Conservation (phyloP, 2,797 vertebrate species). For the Lutjanus argentimaculatus region DNA sequence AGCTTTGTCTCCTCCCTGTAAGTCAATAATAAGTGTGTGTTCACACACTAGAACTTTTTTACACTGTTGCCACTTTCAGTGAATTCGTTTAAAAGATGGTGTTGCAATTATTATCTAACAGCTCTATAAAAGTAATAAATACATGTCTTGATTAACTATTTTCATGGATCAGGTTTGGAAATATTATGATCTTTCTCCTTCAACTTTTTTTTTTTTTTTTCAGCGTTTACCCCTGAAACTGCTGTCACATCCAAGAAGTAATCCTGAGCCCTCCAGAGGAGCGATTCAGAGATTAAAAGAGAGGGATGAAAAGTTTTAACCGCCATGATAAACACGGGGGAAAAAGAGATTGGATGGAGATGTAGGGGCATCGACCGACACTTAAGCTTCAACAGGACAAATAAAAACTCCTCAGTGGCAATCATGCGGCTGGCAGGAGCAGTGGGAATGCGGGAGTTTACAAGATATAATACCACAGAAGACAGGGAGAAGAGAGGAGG, state of each 20-base stretch:
- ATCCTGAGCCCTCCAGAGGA: slow-evolving; percentile 39
- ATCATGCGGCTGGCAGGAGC: slow-evolving; percentile 35
- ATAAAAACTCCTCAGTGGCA: slow-evolving; percentile 61
- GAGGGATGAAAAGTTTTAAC: slow-evolving; percentile 51
- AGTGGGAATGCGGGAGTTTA: slow-evolving; percentile 48
- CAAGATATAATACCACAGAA: slow-evolving; percentile 49
- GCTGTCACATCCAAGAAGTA: slow-evolving; percentile 26
- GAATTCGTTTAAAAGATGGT: background rate
- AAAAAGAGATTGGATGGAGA: slow-evolving; percentile 67
- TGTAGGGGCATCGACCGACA: slow-evolving; percentile 64
- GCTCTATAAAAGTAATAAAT: slow-evolving; percentile 14
- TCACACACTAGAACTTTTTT: background rate
- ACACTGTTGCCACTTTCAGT: background rate
- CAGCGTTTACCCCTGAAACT: slow-evolving; percentile 18
- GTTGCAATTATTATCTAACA: background rate
- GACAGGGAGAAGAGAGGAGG: slow-evolving; percentile 21
- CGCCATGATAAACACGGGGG: slow-evolving; percentile 60
- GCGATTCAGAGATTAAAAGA: slow-evolving; percentile 50
- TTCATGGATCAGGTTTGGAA: slow-evolving; percentile 13
- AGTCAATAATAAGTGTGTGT: slow-evolving; percentile 13
- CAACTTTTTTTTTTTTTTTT: background rate
- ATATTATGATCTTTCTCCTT: background rate
- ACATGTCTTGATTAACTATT: slow-evolving; percentile 12
- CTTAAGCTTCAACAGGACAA: slow-evolving; percentile 60
- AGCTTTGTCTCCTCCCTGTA: background rate